These are phyloP conservation scores for Cinara cedri DNA, from an alignment of 2,888 invertebrate species.

Conservation along the genomic window DNA sequence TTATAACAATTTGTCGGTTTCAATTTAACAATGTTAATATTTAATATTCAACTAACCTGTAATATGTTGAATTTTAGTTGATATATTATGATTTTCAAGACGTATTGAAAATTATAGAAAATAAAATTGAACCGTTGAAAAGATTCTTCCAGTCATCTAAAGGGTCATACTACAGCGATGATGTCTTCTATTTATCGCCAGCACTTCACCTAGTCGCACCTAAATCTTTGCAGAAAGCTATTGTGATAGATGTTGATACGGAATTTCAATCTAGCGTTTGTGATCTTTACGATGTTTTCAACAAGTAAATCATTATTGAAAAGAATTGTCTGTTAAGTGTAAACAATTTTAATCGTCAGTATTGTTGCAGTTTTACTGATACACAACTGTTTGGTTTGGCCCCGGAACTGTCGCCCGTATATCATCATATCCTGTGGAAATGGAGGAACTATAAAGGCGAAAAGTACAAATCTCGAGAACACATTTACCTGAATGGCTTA, in stretches of 20 bases:
- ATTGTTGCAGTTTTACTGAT: conserved; percentile 65
- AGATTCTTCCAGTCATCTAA: conserved; percentile 69
- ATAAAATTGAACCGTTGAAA: conserved; percentile 72
- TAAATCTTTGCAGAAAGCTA: conserved; percentile 67
- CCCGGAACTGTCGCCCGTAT: conserved; percentile 79
- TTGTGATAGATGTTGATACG: conserved; percentile 80
- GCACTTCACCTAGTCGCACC: conserved; percentile 75
- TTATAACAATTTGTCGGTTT: conserved; percentile 35
- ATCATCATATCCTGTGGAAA: conserved; percentile 74
- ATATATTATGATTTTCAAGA: conserved; percentile 70
- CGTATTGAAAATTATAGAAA: conserved; percentile 68
- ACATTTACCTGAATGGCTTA: conserved; percentile 62
- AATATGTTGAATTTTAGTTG: conserved; percentile 63
- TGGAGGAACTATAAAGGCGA: conserved; percentile 66
- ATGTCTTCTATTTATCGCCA: conserved; percentile 78
- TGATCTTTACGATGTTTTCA: conserved; percentile 72
- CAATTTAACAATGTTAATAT: not conserved
- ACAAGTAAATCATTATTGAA: conserved; percentile 63
- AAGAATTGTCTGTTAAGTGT: not conserved
- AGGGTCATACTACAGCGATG: conserved; percentile 78
- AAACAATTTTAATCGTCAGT: not conserved
- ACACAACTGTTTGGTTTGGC: conserved; percentile 74
- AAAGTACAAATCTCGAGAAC: conserved; percentile 64
- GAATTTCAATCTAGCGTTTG: conserved; percentile 74
- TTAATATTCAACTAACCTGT: no score